Evolutionary conservation across 2,888 invertebrate species (phyloP).

Genomic region (Perithous albicinctus): DNA sequence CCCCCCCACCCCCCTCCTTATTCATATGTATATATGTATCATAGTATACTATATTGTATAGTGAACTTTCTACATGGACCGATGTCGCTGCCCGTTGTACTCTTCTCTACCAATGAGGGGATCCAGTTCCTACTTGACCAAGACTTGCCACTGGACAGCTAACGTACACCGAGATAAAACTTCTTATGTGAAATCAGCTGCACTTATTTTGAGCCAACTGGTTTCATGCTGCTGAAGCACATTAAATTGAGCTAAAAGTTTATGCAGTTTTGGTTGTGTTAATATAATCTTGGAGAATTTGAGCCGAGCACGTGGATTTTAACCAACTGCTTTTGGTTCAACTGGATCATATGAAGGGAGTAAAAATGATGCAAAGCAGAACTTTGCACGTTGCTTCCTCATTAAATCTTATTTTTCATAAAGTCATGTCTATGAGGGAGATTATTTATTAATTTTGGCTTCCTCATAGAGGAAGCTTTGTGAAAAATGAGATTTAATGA

Average conservation of each 20-base stretch:
- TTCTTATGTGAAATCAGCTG: background rate
- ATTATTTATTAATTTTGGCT: too few species aligned
- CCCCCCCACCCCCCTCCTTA: conserved; percentile 26
- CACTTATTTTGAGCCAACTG: background rate
- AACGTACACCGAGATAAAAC: background rate
- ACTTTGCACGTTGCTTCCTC: too few species aligned
- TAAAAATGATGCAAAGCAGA: too few species aligned
- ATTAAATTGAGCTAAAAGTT: background rate
- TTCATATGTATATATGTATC: conserved; percentile 9
- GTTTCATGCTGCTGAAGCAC: background rate
- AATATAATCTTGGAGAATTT: too few species aligned
- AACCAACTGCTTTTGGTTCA: too few species aligned
- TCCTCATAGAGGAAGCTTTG: too few species aligned
- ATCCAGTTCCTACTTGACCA: background rate
- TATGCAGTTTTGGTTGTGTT: too few species aligned
- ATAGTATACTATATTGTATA: background rate
- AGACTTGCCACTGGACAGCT: background rate
- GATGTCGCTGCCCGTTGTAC: conserved; percentile 39
- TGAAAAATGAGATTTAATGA: too few species aligned
- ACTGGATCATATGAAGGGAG: too few species aligned
- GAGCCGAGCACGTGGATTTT: too few species aligned
- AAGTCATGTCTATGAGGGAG: too few species aligned
- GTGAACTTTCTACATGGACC: conserved; percentile 4
- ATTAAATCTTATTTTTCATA: too few species aligned
- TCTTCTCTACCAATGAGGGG: background rate